phyloP scores from a whole-genome alignment of 2,888 invertebrate genomes.

The Carpatolechia fugitivella region DNA sequence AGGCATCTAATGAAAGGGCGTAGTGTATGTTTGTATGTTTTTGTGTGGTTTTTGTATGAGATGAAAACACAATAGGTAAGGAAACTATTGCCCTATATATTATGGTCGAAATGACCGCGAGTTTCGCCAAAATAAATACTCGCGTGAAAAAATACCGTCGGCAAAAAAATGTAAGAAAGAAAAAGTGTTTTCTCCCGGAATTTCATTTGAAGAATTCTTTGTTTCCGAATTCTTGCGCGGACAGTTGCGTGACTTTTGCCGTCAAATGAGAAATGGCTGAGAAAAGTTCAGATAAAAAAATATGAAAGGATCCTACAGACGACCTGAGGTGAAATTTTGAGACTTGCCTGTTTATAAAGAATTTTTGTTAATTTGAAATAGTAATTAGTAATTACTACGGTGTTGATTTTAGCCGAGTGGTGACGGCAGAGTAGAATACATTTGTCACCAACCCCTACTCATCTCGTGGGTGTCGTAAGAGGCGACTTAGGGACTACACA shows the following conservation, averaged over 20 bases:
- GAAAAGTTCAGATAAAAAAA: neutral
- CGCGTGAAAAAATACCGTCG: slow-evolving; percentile 33
- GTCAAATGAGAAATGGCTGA: slow-evolving; percentile 9
- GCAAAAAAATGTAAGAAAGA: slow-evolving; percentile 28
- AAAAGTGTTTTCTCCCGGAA: slow-evolving; percentile 8
- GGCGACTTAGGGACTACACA: too few relatives aligned
- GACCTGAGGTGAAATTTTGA: too few relatives aligned
- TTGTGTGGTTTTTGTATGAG: slow-evolving; percentile 28
- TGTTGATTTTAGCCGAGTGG: too few relatives aligned
- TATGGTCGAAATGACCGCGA: slow-evolving; percentile 47
- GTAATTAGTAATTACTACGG: too few relatives aligned
- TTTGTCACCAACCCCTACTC: too few relatives aligned
- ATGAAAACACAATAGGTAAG: slow-evolving; percentile 31
- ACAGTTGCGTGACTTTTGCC: slow-evolving; percentile 17
- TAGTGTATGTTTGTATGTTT: slow-evolving; percentile 27
- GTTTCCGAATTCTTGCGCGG: slow-evolving; percentile 6
- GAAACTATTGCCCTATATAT: slow-evolving; percentile 49
- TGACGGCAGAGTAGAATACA: too few relatives aligned
- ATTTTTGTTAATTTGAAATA: too few relatives aligned
- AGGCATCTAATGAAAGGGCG: slow-evolving; percentile 44
- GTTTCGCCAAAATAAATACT: slow-evolving; percentile 49
- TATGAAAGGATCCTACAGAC: too few relatives aligned
- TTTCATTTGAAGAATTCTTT: slow-evolving; percentile 10
- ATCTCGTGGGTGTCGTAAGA: too few relatives aligned
- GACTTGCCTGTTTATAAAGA: too few relatives aligned